Evolutionary conservation across 2,113 vertebrate genomes (phyloP), one percentile per base, ranked within the genome.

Genomic region (Ciconia stormi): DNA sequence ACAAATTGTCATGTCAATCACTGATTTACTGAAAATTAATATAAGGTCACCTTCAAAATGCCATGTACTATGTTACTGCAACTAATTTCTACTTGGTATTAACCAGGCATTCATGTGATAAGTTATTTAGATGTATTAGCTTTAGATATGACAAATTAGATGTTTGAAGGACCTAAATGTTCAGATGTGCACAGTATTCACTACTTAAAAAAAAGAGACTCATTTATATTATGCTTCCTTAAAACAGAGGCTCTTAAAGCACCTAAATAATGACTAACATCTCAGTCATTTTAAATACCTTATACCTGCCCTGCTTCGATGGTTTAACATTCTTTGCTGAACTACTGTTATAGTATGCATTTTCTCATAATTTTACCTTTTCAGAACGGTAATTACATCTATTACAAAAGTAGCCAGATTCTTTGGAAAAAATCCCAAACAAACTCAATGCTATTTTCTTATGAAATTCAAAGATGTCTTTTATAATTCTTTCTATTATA

Each of bases 311-410:
- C 87, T 90, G 55, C 30, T 96, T 87, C 11, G 0, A n/a, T 23
- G 46, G 47, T 38, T 95, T 69, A 90, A 58, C 93, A 74, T 85
- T 82, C 46, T 78, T 77, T 91, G 85, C 36, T 87, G 66, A 96
- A 91, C 78, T 87, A 80, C 76, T 85, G 55, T 61, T 86, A 85
- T 29, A 91, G 91, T 90, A 62, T 4, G 44, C n/a, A 81, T 50
- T 94, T 96, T 91, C 74, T 84, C 66, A 77, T 94, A 94, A 93
- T 89, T 83, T 94, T 80, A 90, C 65, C 69, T 79, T 90, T 91
- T 62, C 30, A 94, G 82, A 94, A 93, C 82, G 34, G 58, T 85
- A 96, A 95, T 93, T 87, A 96, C 66, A 55, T 92, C 88, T 95
- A 87, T 81, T 73, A 82, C 36, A 90, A 70, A 96, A 96, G 61